Base-by-base conservation (phyloP, 2,113 vertebrate genomes). In the Origma solitaria region DNA sequence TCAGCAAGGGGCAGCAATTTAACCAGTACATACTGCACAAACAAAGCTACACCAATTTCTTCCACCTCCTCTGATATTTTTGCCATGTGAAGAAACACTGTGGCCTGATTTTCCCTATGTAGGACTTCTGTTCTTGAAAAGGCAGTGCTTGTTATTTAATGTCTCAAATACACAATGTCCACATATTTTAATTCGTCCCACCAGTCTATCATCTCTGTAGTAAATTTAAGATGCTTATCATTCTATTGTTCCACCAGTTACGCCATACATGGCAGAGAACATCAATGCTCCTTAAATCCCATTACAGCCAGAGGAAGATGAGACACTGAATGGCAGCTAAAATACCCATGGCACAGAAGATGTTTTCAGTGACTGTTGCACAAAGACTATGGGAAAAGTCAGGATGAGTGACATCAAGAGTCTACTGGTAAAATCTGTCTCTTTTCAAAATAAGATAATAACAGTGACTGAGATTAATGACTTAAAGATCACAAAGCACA, bases 1-100 rank as follows among this genome's bases (percentile, higher is more conserved):
- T 94, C 95, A 92, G 89, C 95, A 95, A 83, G 18, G 54, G 72
- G 70, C 65, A 95, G 75, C 77, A 93, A 92, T 85, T 91, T 95
- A 95, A 94, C 56, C 15, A 8, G 28, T 25, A n/a, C 22, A 37
- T 31, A 65, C 86, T 73, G 93, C 61, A 81, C 87, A 96, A 78
- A 78, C 47, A 92, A 93, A 92, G 56, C 91, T 84, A 87, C 68
- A 87, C 50, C 66, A 37, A 47, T 92, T 92, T 92, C 47, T 90
- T 80, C 62, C 54, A 50, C 66, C 49, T 82, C 62, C 61, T 94
- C 88, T 92, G 78, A 65, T 64, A 71, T 57, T 84, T 86, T 60
- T 42, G 20, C 30, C 78, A 62, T 61, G 13, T 57, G 44, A 82
- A 80, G 37, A 75, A 68, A 60, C 30, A 62, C 21, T n/a, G 64